A percentile compares a stretch with the other conserved stretches of the same genome.
phyloP scores from a whole-genome alignment of 2,888 invertebrate species.

The Ellobium chinense region DNA sequence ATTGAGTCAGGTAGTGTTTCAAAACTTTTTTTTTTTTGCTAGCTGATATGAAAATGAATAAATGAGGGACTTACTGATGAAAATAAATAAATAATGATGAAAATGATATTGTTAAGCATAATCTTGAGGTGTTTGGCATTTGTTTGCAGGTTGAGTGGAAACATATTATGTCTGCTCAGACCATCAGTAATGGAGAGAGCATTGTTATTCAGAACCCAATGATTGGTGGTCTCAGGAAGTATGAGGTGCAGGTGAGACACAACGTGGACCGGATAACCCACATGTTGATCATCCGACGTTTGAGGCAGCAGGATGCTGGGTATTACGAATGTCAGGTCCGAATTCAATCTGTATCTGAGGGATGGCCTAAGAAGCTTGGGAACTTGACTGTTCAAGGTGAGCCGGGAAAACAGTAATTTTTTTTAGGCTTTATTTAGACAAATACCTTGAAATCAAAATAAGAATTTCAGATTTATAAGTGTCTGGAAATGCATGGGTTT shows the following conservation, averaged over 20 bases:
- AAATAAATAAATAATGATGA: too few relatives aligned
- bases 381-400: constrained; percentile 67
- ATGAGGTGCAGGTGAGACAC: constrained; percentile 58
- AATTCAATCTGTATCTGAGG: constrained; percentile 53
- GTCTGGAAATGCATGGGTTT: too few relatives aligned
- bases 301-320: constrained; percentile 70
- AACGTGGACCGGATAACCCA: constrained; percentile 62
- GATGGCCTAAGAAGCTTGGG: constrained; percentile 65
- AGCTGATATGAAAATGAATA: too few relatives aligned
- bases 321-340: constrained; percentile 69
- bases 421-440: too few relatives aligned
- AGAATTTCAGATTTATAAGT: too few relatives aligned
- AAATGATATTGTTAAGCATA: too few relatives aligned
- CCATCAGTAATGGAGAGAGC: constrained; percentile 56
- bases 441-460: too few relatives aligned
- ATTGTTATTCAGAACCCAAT: constrained; percentile 54
- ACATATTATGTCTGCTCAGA: constrained; percentile 51
- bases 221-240: constrained; percentile 60
- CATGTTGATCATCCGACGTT: constrained; percentile 69
- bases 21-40: too few relatives aligned
- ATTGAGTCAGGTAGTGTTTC: too few relatives aligned
- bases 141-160: constrained; percentile 63
- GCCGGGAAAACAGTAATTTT: not conserved
- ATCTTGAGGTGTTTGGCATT: too few relatives aligned
- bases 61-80: too few relatives aligned